Evolutionary conservation across 2,888 invertebrate genomes (phyloP), one percentile per base, ranked within the genome.

Genomic region (Gandaritis pyraliata): DNA sequence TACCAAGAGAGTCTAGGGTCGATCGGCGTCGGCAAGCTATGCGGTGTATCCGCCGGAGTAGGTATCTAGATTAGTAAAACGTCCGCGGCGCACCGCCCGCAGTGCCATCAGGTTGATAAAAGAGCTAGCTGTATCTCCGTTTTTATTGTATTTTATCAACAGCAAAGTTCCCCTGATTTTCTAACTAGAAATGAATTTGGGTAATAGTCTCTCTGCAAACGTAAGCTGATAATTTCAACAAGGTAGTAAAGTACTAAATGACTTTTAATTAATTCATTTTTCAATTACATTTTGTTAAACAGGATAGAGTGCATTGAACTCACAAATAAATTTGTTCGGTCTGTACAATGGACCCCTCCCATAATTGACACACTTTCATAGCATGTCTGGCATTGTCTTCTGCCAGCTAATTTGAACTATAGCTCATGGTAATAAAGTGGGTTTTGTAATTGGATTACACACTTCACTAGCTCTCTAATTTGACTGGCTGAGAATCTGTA

Each of bases 1-100:
- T 77, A 76, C 55, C 72, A 73, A 49, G 70, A 73, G 72, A 74
- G 75, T 72, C 75, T 72, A 74, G 75, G 74, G 74, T 78, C 77
- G 75, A 69, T 74, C 66, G 70, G 57, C 70, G 69, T 66, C 66
- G 69, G 58, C 69, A 68, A 66, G 72, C 61, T 65, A 67, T 64
- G 66, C 66, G 69, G 70, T 72, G 72, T 72, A 75, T 72, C 71
- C 79, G 77, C 60, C 72, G 75, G 75, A 76, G 75, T n/a, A n/a
- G n/a, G n/a, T 69, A 66, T 61, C 41, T 61, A 46, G 49, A 70
- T 72, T 71, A 65, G 57, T 45, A 30, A 55, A 57, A 39, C 43
- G 43, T 45, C 54, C 59, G 51, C 51, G 47, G 50, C 55, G 56
- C 58, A 29, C 4, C 6, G 29, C 45, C 58, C 53, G 58, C 48